Evolutionary conservation across 1,140 invertebrate species (phyloP).

Genomic region (Pseudoatta argentina): DNA sequence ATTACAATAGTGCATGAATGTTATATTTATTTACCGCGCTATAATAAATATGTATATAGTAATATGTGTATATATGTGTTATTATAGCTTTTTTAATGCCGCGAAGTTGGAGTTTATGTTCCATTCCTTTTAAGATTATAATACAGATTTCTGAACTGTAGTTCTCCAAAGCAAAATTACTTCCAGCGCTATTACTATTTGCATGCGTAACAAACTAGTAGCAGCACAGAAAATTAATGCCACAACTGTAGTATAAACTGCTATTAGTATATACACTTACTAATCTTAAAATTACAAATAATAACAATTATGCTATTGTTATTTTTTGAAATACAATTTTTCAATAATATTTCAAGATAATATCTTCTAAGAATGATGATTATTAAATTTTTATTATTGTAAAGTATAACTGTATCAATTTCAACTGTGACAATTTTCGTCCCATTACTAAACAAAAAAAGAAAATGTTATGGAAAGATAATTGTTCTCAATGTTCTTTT

Average conservation of each 20-base stretch:
- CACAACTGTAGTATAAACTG: neutral
- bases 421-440: neutral
- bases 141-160: constrained; percentile 22
- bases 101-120: neutral
- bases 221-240: neutral
- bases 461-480: neutral
- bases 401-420: no score
- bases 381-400: constrained; percentile 2
- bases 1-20: neutral
- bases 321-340: neutral
- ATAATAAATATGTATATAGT: neutral
- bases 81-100: neutral
- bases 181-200: neutral
- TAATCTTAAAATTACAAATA: constrained; percentile 12
- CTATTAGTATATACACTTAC: neutral
- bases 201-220: constrained; percentile 1
- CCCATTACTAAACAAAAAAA: neutral
- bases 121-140: constrained; percentile 26
- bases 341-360: neutral
- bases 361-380: neutral
- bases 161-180: constrained; percentile 9
- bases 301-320: neutral
- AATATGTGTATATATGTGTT: neutral
- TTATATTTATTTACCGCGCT: constrained; percentile 15
- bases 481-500: neutral